Conservation (phyloP, 2,888 invertebrate genomes). For the Lampropteryx suffumata region DNA sequence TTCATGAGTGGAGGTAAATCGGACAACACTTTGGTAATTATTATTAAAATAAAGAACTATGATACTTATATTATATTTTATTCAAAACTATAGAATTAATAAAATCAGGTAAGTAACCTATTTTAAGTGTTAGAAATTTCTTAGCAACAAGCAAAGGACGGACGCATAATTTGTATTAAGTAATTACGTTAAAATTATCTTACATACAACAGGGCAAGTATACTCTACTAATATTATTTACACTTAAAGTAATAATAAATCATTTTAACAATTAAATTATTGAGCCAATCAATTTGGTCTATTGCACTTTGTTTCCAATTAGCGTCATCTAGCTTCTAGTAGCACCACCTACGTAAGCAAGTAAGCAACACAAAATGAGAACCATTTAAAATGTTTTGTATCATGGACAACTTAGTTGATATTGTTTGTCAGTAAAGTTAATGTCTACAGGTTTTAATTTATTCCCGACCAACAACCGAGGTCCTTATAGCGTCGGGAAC, state of each 20-base stretch:
- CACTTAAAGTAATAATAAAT: too few relatives aligned
- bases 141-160: not conserved
- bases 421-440: too few relatives aligned
- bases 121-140: not conserved
- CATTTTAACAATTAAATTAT: too few relatives aligned
- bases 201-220: constrained; percentile 20
- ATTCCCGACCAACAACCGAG: too few relatives aligned
- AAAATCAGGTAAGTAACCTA: constrained; percentile 27
- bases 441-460: too few relatives aligned
- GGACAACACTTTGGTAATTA: not conserved
- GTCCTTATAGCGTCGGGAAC: too few relatives aligned
- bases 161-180: not conserved
- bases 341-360: not conserved
- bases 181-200: not conserved
- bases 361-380: too few relatives aligned
- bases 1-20: too few relatives aligned
- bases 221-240: constrained; percentile 1
- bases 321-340: constrained; percentile 22
- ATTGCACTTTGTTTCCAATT: too few relatives aligned
- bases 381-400: too few relatives aligned
- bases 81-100: constrained; percentile 31
- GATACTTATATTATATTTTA: constrained; percentile 16
- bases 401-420: too few relatives aligned
- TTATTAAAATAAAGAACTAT: constrained; percentile 1
- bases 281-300: too few relatives aligned